phyloP scores from a whole-genome alignment of 2,797 vertebrate genomes.

The Phalanger gymnotis region DNA sequence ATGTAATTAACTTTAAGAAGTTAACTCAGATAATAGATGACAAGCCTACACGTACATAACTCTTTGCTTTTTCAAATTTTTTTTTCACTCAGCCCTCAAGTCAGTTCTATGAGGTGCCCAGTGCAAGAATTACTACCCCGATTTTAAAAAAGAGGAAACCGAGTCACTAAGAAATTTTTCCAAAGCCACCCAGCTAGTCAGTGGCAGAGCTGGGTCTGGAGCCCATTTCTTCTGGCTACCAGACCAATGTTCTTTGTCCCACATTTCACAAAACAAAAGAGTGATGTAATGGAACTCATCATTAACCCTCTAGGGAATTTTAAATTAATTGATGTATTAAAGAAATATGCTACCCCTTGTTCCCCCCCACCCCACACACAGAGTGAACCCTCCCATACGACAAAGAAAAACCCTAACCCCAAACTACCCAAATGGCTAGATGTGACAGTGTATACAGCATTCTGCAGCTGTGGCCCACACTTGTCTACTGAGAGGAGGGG shows the following conservation, averaged over 20 bases:
- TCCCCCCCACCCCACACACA: background rate
- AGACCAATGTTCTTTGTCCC: background rate
- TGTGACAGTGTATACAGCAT: background rate
- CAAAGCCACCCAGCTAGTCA: background rate
- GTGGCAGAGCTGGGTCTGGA: background rate
- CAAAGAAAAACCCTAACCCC: background rate
- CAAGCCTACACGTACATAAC: background rate
- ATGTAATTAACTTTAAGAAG: background rate
- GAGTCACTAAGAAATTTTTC: background rate
- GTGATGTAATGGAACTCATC: background rate
- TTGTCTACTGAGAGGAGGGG: background rate
- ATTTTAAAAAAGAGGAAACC: background rate
- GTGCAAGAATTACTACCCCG: background rate
- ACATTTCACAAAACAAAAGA: background rate
- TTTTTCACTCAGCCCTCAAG: background rate
- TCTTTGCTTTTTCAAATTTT: background rate
- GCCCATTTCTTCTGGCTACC: background rate
- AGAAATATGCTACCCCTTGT: background rate
- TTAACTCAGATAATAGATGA: background rate
- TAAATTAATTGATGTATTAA: background rate
- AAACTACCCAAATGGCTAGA: background rate
- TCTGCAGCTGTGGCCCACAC: background rate
- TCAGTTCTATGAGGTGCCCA: background rate
- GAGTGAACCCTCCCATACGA: background rate
- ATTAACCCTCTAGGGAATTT: background rate